Conservation (phyloP, 30 jellyfish, hydroid and myxozoan genomes). For the Rhopilema esculentum region DNA sequence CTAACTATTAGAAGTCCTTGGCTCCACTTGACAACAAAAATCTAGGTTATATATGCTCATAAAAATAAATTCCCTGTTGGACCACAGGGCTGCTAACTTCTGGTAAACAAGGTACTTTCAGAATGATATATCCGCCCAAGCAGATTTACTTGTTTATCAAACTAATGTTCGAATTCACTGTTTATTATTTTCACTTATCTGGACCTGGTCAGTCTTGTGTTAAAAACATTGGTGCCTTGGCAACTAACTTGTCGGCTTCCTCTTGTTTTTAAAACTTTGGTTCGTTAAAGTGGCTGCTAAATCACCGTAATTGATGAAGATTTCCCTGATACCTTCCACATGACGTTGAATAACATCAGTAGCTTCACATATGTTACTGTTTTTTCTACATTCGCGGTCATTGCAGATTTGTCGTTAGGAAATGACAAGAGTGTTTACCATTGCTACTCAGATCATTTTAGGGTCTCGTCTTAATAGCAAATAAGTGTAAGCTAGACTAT, state of each 20-base stretch:
- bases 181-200: background rate
- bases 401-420: background rate
- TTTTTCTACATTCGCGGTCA: background rate
- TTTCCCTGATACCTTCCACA: background rate
- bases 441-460: background rate
- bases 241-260: background rate
- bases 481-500: too few relatives aligned
- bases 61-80: background rate
- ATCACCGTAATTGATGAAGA: background rate
- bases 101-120: background rate
- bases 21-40: background rate
- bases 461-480: too few relatives aligned
- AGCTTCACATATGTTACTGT: background rate
- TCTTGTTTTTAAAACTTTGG: background rate
- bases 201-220: background rate
- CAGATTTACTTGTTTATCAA: background rate
- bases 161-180: background rate
- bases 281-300: background rate
- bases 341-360: background rate
- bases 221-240: background rate
- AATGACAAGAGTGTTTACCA: background rate
- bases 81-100: background rate
- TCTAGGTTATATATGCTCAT: background rate
- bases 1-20: too few relatives aligned
- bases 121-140: background rate